phyloP scores from a whole-genome alignment of 2,113 vertebrate species.

The Elgaria multicarinata region DNA sequence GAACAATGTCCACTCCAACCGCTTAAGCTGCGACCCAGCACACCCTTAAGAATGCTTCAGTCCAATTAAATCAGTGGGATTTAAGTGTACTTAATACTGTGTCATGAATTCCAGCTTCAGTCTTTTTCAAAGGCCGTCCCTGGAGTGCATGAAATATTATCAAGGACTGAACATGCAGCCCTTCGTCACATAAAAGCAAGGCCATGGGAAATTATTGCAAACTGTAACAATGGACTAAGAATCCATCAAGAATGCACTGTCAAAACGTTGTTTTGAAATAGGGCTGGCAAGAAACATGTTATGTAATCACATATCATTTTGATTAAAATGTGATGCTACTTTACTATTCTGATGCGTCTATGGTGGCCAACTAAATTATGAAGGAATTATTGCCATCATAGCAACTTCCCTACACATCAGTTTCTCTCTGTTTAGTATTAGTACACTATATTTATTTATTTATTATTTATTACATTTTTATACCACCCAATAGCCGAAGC shows the following conservation, averaged over 20 bases:
- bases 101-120: neutral
- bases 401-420: neutral
- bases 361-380: neutral
- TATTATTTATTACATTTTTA: no score
- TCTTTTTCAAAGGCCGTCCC: conserved; percentile 25
- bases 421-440: no score
- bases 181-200: neutral
- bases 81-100: conserved; percentile 1
- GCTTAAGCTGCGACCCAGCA: neutral
- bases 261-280: neutral
- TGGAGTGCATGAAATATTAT: conserved; percentile 22
- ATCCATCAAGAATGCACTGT: neutral
- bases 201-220: conserved; percentile 2
- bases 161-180: neutral
- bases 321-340: neutral
- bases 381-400: neutral
- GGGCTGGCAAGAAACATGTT: neutral
- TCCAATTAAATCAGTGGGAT: neutral
- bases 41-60: neutral
- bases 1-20: neutral
- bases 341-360: neutral
- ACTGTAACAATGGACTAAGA: neutral
- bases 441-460: no score
- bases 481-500: no score
- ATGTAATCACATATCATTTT: neutral